phyloP scores from a whole-genome alignment of 92 coral and sea anemone genomes.

The Zoanthus solanderi region DNA sequence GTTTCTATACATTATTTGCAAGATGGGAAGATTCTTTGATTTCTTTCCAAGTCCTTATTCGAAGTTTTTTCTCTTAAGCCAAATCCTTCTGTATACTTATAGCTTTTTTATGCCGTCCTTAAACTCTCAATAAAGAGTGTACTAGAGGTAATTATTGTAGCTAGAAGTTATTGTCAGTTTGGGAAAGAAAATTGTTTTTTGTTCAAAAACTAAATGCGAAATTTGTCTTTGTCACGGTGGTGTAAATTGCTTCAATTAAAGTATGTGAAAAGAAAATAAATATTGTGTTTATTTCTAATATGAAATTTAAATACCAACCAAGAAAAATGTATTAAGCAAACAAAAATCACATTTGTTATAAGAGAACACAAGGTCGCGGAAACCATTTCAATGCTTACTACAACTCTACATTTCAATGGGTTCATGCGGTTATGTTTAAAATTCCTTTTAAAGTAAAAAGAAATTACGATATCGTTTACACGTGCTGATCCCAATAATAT shows the following conservation, averaged over 20 bases:
- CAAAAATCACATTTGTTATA: background rate
- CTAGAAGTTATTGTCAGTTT: background rate
- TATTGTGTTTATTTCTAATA: background rate
- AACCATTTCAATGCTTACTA: background rate
- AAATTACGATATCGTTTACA: background rate
- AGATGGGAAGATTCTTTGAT: background rate
- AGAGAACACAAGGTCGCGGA: background rate
- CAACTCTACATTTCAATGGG: background rate
- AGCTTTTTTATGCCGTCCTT: background rate
- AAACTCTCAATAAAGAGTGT: background rate
- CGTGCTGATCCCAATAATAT: background rate
- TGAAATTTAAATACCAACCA: background rate
- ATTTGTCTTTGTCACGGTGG: background rate
- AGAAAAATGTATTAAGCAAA: background rate
- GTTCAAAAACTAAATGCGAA: background rate
- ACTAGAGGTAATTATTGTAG: background rate
- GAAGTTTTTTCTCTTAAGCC: background rate
- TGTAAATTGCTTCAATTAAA: background rate
- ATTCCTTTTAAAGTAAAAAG: background rate
- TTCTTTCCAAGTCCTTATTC: background rate
- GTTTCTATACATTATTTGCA: background rate
- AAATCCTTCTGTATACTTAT: background rate
- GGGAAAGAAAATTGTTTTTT: background rate
- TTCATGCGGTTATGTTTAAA: background rate
- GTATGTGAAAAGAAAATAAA: background rate